Percentiles rank a stretch among this genome's conserved stretches.
Evolutionary conservation across 2,888 invertebrate genomes (phyloP).

Genomic region (Macroteleia sp.): DNA sequence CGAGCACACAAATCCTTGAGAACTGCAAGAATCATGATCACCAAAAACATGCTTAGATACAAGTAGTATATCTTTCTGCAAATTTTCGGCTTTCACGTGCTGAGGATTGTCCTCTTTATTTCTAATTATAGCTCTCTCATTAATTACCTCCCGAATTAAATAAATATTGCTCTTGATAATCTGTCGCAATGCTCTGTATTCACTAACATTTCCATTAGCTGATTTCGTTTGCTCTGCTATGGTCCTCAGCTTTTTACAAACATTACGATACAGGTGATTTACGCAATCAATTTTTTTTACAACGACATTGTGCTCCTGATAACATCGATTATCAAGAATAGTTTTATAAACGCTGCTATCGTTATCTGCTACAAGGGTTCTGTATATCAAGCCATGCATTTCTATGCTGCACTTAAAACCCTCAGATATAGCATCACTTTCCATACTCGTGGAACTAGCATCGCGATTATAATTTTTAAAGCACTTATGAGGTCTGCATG

Average conservation of each 20-base stretch:
- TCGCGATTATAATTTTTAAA: slow-evolving; percentile 68
- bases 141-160: background rate
- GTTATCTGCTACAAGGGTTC: slow-evolving; percentile 36
- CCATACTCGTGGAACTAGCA: slow-evolving; percentile 20
- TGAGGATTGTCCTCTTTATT: background rate
- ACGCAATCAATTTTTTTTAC: slow-evolving; percentile 50
- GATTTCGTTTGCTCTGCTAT: slow-evolving; percentile 1
- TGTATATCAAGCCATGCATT: slow-evolving; percentile 36
- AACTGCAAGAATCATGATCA: slow-evolving; percentile 51
- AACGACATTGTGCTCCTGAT: slow-evolving; percentile 23
- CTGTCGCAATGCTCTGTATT: background rate
- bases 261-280: slow-evolving; percentile 52
- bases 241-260: slow-evolving; percentile 11
- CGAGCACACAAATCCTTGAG: background rate
- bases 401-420: slow-evolving; percentile 21
- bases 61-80: slow-evolving; percentile 57
- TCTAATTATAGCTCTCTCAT: background rate
- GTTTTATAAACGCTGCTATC: slow-evolving; percentile 48
- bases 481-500: slow-evolving; percentile 25
- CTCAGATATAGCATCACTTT: slow-evolving; percentile 22
- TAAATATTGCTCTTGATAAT: background rate
- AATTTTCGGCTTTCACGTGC: background rate
- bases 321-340: slow-evolving; percentile 38
- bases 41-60: slow-evolving; percentile 61
- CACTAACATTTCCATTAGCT: background rate